Evolutionary conservation across 2,113 vertebrate species (phyloP).

Genomic region (Limanda limanda): DNA sequence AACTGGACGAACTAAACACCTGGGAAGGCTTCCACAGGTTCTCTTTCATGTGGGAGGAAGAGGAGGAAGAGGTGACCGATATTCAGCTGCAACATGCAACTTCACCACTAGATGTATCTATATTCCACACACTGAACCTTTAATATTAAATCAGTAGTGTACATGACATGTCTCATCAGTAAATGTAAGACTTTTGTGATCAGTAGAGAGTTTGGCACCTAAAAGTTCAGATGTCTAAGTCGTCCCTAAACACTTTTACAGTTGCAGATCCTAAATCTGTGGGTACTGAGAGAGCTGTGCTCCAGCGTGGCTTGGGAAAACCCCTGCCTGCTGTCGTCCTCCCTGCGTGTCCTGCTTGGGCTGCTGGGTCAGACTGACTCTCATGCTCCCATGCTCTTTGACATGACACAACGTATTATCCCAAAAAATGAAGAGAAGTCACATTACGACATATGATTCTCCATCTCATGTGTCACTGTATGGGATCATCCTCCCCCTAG

Average conservation of each 20-base stretch:
- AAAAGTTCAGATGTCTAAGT: slow-evolving; percentile 20
- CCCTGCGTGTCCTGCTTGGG: slow-evolving; percentile 54
- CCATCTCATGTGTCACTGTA: slow-evolving; percentile 23
- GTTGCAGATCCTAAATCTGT: neutral
- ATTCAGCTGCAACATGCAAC: too few relatives aligned
- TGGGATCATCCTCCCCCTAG: neutral
- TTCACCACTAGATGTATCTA: too few relatives aligned
- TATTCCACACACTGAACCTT: neutral
- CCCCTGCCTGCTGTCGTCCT: slow-evolving; percentile 63
- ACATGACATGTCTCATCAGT: neutral
- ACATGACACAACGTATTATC: slow-evolving; percentile 61
- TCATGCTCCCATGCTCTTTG: slow-evolving; percentile 82
- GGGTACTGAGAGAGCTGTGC: slow-evolving; percentile 58
- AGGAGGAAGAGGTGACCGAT: too few relatives aligned
- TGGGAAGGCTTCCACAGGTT: too few relatives aligned
- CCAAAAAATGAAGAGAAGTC: slow-evolving; percentile 49
- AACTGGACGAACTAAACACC: too few relatives aligned
- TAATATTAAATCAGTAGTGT: neutral
- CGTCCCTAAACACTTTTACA: neutral
- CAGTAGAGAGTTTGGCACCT: neutral
- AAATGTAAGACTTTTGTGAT: slow-evolving; percentile 10
- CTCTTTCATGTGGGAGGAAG: too few relatives aligned
- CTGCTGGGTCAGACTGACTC: slow-evolving; percentile 71
- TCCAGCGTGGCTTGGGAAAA: slow-evolving; percentile 70
- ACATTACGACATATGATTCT: slow-evolving; percentile 45